Evolutionary conservation across 2,113 vertebrate genomes (phyloP).

Genomic region (Coryphaenoides rupestris): DNA sequence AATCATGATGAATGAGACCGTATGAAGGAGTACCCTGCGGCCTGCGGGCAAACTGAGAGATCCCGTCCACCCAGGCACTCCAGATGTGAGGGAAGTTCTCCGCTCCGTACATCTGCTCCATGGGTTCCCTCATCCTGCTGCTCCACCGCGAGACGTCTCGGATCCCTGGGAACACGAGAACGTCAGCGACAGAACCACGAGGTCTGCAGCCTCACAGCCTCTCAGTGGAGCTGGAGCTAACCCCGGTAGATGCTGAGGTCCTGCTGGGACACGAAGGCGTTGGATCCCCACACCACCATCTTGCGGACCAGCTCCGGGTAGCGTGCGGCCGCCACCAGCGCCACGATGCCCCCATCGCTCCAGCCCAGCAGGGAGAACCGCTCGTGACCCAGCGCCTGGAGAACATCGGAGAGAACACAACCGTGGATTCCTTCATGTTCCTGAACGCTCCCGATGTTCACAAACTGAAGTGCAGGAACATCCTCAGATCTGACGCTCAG

Average conservation of each 20-base stretch:
- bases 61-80: conserved; percentile 83
- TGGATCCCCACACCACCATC: conserved; percentile 87
- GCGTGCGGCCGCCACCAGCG: conserved; percentile 80
- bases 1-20: neutral
- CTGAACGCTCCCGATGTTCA: too few relatives aligned
- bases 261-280: conserved; percentile 77
- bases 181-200: neutral
- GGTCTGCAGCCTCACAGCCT: too few relatives aligned
- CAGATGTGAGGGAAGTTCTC: conserved; percentile 80
- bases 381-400: conserved; percentile 77
- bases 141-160: conserved; percentile 88
- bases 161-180: conserved; percentile 66
- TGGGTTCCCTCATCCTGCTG: conserved; percentile 75
- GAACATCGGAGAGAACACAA: neutral
- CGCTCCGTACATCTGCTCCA: conserved; percentile 84
- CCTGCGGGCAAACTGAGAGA: conserved; percentile 67
- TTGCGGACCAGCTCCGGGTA: conserved; percentile 76
- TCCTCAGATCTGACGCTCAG: too few relatives aligned
- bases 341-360: conserved; percentile 90
- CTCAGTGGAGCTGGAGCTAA: conserved; percentile 60
- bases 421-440: too few relatives aligned
- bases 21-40: conserved; percentile 70
- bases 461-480: too few relatives aligned
- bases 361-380: conserved; percentile 87
- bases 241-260: conserved; percentile 81